These are phyloP conservation scores for Picathartes gymnocephalus DNA, from an alignment of 2,113 vertebrate species.

Conservation along the genomic window DNA sequence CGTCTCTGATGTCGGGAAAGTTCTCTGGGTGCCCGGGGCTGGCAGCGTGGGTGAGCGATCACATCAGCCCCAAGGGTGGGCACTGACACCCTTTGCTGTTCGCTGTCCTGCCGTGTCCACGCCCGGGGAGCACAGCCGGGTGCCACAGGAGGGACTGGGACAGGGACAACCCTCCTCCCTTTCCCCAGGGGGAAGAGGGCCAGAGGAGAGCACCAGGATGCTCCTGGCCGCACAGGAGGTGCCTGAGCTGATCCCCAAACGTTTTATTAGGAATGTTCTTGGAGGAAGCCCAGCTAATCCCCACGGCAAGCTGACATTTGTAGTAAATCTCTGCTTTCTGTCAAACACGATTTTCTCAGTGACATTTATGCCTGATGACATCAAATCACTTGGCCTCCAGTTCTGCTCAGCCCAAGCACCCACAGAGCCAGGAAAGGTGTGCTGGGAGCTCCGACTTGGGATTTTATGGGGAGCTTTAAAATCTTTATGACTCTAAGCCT, in stretches of 20 bases:
- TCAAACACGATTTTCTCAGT: neutral
- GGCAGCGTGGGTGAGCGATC: fast-evolving
- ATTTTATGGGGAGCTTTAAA: neutral
- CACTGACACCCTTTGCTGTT: neutral
- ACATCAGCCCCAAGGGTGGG: fast-evolving
- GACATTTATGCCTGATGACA: neutral
- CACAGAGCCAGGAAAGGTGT: neutral
- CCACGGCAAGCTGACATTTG: slow-evolving; percentile 8
- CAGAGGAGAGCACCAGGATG: neutral
- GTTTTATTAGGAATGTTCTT: neutral
- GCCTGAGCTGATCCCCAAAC: neutral
- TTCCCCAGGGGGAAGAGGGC: neutral
- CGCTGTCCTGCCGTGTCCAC: fast-evolving
- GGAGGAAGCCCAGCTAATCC: slow-evolving; percentile 33
- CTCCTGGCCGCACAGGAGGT: neutral
- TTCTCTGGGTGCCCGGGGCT: neutral
- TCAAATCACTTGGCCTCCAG: neutral
- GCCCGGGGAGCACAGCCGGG: neutral
- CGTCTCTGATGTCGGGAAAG: fast-evolving
- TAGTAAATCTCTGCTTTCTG: slow-evolving; percentile 11
- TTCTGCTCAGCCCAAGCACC: neutral
- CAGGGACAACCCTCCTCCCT: neutral
- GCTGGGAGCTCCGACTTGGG: neutral
- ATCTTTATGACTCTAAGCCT: neutral
- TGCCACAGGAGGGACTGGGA: neutral